Evolutionary conservation across 2,797 vertebrate genomes (phyloP), one percentile per base, ranked within the genome.

Genomic region (Cyprinodon diabolis): DNA sequence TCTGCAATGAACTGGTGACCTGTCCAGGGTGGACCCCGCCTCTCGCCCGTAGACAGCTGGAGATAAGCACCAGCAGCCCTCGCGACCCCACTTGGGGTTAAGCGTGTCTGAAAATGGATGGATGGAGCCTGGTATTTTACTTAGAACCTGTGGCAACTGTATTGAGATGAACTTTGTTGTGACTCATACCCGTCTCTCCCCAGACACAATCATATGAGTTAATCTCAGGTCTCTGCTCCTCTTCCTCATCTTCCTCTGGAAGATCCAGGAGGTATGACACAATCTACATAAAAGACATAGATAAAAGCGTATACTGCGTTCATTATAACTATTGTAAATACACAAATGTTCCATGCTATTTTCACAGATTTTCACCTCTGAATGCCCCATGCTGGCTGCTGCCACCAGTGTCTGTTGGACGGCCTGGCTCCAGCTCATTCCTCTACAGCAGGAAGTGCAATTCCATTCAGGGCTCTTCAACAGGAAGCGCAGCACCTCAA

Each of bases 141-240:
- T 35, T 7, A 19, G 57, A 37, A 35, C 7, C 7, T 37, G 14
- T 17, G 25, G 4, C 17, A 5, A 52, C 12, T 14, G 52, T 40
- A 21, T 25, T 47, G 6, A 14, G 8, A 21, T 51, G 25, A 48
- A 2, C 25, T 62, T 8, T 51, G 25, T 49, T 70, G 11, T n/a
- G 30, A 76, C 8, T 40, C 8, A 14, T 95, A 99, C 98, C 98
- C 90, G 98, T 99, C 87, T 99, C 98, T 88, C 98, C 97, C 97
- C 98, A 99, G 2, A 99, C 95, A 78, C 96, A 97, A 93, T 99
- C 98, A 78, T 95, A 95, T 84, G 93, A 96, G 93, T 99, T 97
- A 91, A 99, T 97, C 81, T 98, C 96, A 21, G 97, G 96, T 86
- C 96, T 93, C 77, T 98, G 96, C 78, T 97, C 97, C 81, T 97